Evolutionary conservation across 2,797 vertebrate genomes (phyloP).

Genomic region (Poeciliopsis paucimaculata): DNA sequence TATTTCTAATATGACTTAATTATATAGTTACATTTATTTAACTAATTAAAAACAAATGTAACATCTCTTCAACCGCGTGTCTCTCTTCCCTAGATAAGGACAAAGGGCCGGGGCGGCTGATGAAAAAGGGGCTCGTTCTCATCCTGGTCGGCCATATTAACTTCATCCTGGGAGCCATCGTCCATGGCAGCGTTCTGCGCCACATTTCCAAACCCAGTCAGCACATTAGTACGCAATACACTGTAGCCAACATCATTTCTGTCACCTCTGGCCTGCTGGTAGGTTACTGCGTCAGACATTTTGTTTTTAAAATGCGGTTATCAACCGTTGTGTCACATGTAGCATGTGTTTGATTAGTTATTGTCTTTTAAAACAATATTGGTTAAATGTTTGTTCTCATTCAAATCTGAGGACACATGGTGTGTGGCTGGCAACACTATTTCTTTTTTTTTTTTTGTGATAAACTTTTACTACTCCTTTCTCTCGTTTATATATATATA

Average conservation of each 20-base stretch:
- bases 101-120: constrained; percentile 84
- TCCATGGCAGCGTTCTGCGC: constrained; percentile 90
- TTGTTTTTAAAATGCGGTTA: not conserved
- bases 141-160: constrained; percentile 91
- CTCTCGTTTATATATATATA: not conserved
- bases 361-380: not conserved
- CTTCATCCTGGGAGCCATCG: constrained; percentile 90
- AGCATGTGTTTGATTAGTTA: not conserved
- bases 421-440: not conserved
- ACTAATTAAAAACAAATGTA: not conserved
- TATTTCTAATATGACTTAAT: not conserved
- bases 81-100: constrained; percentile 76
- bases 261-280: constrained; percentile 92
- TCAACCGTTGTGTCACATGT: not conserved
- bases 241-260: constrained; percentile 87
- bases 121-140: constrained; percentile 87
- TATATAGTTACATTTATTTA: not conserved
- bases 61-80: not conserved
- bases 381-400: not conserved
- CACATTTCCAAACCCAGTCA: constrained; percentile 88
- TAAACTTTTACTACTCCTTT: not conserved
- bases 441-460: not conserved
- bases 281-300: constrained; percentile 47
- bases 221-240: constrained; percentile 84
- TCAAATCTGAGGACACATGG: not conserved